Conservation (phyloP, 2,797 vertebrate genomes). For the Mastacembelus armatus region DNA sequence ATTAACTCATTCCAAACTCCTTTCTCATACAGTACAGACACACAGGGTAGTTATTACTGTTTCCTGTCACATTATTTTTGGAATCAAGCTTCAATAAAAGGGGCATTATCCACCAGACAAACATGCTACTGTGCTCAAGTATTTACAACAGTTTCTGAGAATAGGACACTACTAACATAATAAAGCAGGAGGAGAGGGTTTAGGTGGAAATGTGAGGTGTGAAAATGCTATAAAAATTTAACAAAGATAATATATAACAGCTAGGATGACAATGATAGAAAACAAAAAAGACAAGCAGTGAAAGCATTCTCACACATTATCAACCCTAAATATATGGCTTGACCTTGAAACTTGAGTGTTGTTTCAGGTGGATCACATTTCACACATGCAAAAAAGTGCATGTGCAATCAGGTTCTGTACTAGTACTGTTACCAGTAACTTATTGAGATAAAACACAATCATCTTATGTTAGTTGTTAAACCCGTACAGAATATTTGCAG, state of each 20-base stretch:
- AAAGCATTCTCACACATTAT: constrained; percentile 23
- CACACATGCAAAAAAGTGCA: not conserved
- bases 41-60: not conserved
- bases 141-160: constrained; percentile 22
- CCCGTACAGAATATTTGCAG: not conserved
- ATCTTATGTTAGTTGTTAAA: no score
- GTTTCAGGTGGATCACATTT: constrained; percentile 6
- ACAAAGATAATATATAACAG: constrained; percentile 5
- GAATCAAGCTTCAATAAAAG: constrained; percentile 23
- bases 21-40: constrained; percentile 13
- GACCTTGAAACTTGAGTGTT: constrained; percentile 8
- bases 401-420: not conserved
- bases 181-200: constrained; percentile 22
- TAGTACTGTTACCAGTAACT: not conserved
- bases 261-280: constrained; percentile 6
- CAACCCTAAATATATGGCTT: constrained; percentile 14
- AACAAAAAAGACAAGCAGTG: not conserved
- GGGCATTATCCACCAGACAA: constrained; percentile 57
- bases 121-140: constrained; percentile 33
- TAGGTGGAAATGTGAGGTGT: constrained; percentile 15
- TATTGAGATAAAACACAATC: not conserved
- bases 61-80: not conserved
- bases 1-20: not conserved
- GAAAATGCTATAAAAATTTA: constrained; percentile 7
- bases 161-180: no score